Conservation (phyloP, 2,113 vertebrate genomes). For the Trochalopteron elliotii region DNA sequence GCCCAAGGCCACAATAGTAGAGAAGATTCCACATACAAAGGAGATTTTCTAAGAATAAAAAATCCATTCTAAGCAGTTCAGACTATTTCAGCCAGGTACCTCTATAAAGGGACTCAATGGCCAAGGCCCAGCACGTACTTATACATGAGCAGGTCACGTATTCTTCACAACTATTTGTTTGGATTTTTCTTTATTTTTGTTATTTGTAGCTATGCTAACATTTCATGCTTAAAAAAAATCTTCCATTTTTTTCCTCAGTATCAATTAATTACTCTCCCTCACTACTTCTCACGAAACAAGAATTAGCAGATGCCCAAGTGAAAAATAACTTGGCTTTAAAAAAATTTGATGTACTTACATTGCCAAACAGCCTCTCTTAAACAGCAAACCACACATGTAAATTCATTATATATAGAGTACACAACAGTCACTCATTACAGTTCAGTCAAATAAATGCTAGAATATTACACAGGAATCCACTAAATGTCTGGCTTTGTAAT, state of each 20-base stretch:
- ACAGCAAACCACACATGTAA: neutral
- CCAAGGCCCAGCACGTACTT: neutral
- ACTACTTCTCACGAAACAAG: neutral
- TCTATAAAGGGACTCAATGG: neutral
- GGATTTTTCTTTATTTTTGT: neutral
- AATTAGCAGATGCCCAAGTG: neutral
- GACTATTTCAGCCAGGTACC: neutral
- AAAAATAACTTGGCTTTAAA: neutral
- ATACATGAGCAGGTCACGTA: fast-evolving
- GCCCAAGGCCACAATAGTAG: neutral
- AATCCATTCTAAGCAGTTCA: neutral
- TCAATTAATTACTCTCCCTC: neutral
- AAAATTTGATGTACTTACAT: neutral
- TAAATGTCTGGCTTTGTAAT: neutral
- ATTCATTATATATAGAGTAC: neutral
- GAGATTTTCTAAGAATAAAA: neutral
- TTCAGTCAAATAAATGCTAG: neutral
- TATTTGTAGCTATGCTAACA: neutral
- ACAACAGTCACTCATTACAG: neutral
- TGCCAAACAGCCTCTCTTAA: neutral
- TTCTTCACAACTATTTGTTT: neutral
- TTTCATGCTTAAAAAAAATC: neutral
- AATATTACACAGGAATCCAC: neutral
- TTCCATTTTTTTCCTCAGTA: neutral
- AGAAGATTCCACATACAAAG: neutral